Base-by-base conservation (phyloP, 2,888 invertebrate genomes). In the Sclerodermus sp. region DNA sequence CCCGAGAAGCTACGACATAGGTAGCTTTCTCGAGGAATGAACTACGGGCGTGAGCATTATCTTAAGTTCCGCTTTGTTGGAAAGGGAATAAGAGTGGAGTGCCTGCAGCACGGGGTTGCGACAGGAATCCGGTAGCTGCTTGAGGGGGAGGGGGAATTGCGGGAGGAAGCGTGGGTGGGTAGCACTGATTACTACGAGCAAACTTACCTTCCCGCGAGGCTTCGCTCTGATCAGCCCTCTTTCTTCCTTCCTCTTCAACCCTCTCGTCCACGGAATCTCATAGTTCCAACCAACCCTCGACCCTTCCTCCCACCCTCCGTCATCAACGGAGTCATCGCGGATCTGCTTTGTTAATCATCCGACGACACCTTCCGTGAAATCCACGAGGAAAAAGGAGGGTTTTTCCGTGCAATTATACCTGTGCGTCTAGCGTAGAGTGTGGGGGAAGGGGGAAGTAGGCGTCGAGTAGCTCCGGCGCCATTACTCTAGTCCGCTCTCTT, bases 151-250 rank as follows among this genome's bases (percentile, higher is more conserved):
- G 29, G 29, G 12, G 34, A 10, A 18, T 48, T 45, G 40, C 34
- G 45, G 38, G 14, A 37, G 37, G 37, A 45, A 47, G 38, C 42
- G 38, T 17, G 36, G n/a, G 12, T 38, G 44, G 47, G 23, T 45
- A 45, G 47, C 57, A 57, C 57, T 57, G 58, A 58, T 58, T 53
- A 52, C 53, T 47, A 14, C 45, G 46, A 60, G 52, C 50, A 60
- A 57, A 55, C 47, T 55, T 52, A 34, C 39, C 38, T 47, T 39
- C 45, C 54, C 36, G 34, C 46, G 8, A 47, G 54, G 37, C 36
- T 47, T 51, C 16, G 32, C 42, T 46, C 42, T 49, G 56, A 54
- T 56, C 54, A 54, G 23, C 23, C 47, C 34, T 36, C 37, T 40
- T 37, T 9, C 34, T 31, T 16, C n/a, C 12, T 17, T 37, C 31